Evolutionary conservation across 2,113 vertebrate genomes (phyloP), one percentile per base, ranked within the genome.

Genomic region (Eurypyga helias): DNA sequence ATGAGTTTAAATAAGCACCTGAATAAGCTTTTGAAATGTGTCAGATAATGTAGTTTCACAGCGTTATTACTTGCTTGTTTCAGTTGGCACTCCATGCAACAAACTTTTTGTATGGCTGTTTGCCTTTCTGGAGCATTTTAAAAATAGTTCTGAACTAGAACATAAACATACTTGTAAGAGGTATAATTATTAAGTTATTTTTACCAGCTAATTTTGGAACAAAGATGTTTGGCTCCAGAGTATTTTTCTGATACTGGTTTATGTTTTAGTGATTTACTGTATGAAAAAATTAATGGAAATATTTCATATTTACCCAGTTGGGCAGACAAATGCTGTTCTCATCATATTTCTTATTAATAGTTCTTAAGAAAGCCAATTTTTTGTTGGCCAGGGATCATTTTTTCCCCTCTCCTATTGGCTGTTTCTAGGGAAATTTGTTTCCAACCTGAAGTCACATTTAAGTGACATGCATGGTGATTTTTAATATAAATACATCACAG

Each of bases 1-100:
- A 38, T 66, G 88, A 81, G n/a, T 78, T 97, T 96, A 95, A 97
- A 82, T 73, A 96, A 96, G 95, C 98, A 98, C 97, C 97, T 97
- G 97, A 98, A 95, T 96, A 97, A 97, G 96, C 96, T 97, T 96
- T 90, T 92, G 87, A 96, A 87, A 94, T 19, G 66, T 97, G 96
- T 98, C 93, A 97, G 96, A 97, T 97, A 98, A 96, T 97, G 93
- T 88, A 60, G 86, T 96, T 97, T 97, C 94, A 79, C 90, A 86
- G 38, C 10, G 57, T 96, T 97, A 95, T 95, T 97, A 77, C 5
- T 51, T 87, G 65, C 85, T 87, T 96, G 64, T 98, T 98, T 98
- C 97, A 96, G 48, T 84, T 97, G 97, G 96, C 96, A 96, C n/a
- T 41, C 95, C 48, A 52, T 92, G 90, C 83, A 77, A 69, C 86